These are phyloP conservation scores for Carpatolechia fugitivella DNA, from an alignment of 2,888 invertebrate species.

Conservation along the genomic window DNA sequence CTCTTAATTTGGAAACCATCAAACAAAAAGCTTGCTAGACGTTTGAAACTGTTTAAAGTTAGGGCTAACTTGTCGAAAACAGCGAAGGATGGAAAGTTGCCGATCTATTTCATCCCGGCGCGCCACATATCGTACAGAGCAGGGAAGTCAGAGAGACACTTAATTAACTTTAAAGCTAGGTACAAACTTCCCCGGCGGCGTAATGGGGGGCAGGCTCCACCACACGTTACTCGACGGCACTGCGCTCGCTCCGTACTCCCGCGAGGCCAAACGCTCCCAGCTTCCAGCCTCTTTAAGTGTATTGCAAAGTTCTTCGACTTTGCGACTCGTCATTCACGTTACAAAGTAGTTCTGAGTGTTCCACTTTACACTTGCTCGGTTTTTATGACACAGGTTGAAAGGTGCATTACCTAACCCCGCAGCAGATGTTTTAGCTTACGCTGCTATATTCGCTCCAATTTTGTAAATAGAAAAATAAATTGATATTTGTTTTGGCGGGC, in stretches of 20 bases:
- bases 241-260: slow-evolving; percentile 30
- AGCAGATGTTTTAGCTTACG: too few species aligned
- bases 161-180: slow-evolving; percentile 69
- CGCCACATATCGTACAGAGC: slow-evolving; percentile 50
- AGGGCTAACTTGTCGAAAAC: slow-evolving; percentile 27
- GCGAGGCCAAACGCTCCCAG: slow-evolving; percentile 52
- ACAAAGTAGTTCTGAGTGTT: slow-evolving; percentile 21
- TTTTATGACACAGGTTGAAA: background rate
- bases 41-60: slow-evolving; percentile 34
- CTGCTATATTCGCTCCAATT: background rate
- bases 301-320: slow-evolving; percentile 52
- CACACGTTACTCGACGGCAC: slow-evolving; percentile 44
- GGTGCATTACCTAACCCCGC: background rate
- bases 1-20: slow-evolving; percentile 5
- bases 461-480: background rate
- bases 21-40: slow-evolving; percentile 26
- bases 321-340: slow-evolving; percentile 34
- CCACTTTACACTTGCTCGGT: background rate
- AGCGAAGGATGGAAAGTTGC: slow-evolving; percentile 34
- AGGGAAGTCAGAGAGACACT: slow-evolving; percentile 46
- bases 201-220: slow-evolving; percentile 27
- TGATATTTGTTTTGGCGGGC: background rate
- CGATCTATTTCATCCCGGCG: slow-evolving; percentile 43
- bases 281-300: slow-evolving; percentile 48
- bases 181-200: slow-evolving; percentile 41